phyloP scores from a whole-genome alignment of 2,797 vertebrate species.

The Borostomias antarcticus region DNA sequence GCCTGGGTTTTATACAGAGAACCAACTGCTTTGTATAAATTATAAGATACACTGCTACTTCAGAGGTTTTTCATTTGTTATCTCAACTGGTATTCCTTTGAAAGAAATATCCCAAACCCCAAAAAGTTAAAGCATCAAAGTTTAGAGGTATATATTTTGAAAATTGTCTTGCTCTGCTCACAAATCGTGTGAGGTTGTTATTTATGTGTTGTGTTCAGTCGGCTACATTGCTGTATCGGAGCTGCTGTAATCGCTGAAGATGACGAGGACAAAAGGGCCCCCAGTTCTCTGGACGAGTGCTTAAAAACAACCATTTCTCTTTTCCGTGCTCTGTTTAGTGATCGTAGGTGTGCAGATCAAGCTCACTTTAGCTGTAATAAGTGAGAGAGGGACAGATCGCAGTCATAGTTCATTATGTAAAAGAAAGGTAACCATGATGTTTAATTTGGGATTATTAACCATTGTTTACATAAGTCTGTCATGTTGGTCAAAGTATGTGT shows the following conservation, averaged over 20 bases:
- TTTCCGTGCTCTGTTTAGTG: neutral
- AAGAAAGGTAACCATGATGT: constrained; percentile 18
- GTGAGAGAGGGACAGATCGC: constrained; percentile 11
- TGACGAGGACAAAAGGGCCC: neutral
- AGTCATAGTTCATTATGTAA: constrained; percentile 35
- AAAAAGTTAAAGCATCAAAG: constrained; percentile 16
- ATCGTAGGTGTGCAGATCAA: constrained; percentile 12
- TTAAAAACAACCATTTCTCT: constrained; percentile 3
- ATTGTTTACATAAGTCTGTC: constrained; percentile 40
- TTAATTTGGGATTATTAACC: constrained; percentile 34
- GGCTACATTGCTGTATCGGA: constrained; percentile 19
- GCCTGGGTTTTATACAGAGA: neutral
- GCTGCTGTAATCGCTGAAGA: neutral
- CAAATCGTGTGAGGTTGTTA: neutral
- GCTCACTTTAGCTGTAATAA: neutral
- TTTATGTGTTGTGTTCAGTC: neutral
- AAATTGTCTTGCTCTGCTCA: constrained; percentile 8
- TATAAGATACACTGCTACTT: neutral
- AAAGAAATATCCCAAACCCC: constrained; percentile 41
- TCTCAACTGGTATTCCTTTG: neutral
- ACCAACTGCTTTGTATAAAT: neutral
- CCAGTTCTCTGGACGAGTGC: neutral
- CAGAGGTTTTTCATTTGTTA: neutral
- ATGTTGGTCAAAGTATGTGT: constrained; percentile 22
- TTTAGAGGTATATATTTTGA: neutral